phyloP scores from a whole-genome alignment of 2,888 invertebrate species.

The Agrochola litura region DNA sequence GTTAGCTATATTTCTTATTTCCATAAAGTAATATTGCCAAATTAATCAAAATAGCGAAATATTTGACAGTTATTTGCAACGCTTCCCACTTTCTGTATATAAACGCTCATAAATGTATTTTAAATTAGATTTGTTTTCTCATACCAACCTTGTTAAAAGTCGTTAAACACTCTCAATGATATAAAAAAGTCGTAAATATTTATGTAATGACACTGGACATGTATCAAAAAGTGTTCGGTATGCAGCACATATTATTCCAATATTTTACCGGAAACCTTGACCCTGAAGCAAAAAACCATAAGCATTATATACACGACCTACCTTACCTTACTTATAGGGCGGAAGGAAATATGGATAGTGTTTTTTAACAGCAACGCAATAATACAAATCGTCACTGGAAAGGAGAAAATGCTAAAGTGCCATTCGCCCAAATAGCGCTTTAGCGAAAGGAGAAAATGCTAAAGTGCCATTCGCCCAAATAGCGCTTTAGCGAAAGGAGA shows the following conservation, averaged over 20 bases:
- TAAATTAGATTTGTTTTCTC: background rate
- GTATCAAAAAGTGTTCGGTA: constrained; percentile 17
- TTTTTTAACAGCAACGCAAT: background rate
- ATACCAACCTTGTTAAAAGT: background rate
- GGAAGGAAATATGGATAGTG: too few relatives aligned
- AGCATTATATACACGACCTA: constrained; percentile 1
- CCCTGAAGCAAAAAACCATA: constrained; percentile 22
- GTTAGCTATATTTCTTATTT: too few relatives aligned
- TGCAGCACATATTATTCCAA: constrained; percentile 11
- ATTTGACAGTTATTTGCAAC: too few relatives aligned
- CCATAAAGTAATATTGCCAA: too few relatives aligned
- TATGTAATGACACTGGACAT: constrained; percentile 1
- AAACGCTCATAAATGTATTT: too few relatives aligned
- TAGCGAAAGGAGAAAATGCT: too few relatives aligned
- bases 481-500: too few relatives aligned
- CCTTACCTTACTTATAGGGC: background rate
- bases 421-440: too few relatives aligned
- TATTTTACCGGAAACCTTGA: constrained; percentile 27
- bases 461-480: too few relatives aligned
- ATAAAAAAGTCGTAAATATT: constrained; percentile 6
- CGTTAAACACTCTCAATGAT: background rate
- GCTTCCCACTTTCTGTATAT: too few relatives aligned
- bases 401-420: too few relatives aligned
- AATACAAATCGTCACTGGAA: background rate
- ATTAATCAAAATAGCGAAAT: too few relatives aligned